Evolutionary conservation across 2,797 vertebrate genomes (phyloP).

Genomic region (Centroberyx gerrardi): DNA sequence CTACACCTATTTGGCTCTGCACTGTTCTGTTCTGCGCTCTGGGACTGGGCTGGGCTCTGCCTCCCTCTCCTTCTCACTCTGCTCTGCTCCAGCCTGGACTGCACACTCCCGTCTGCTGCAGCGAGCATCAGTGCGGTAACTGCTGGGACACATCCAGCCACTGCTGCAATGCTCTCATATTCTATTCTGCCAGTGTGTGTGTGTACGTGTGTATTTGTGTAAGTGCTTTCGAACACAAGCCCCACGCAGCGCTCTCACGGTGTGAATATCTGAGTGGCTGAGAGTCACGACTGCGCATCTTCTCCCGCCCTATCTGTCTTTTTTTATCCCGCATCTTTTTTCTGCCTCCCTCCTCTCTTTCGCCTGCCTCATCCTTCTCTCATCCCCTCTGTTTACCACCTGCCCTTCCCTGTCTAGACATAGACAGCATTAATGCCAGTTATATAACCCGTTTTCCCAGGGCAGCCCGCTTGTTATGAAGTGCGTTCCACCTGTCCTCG

Average conservation of each 20-base stretch:
- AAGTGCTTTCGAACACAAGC: conserved; percentile 76
- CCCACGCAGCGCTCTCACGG: conserved; percentile 33
- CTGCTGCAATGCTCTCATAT: conserved; percentile 85
- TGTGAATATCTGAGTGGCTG: conserved; percentile 69
- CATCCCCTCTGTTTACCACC: conserved; percentile 46
- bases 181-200: conserved; percentile 75
- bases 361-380: conserved; percentile 35
- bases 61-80: conserved; percentile 49
- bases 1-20: conserved; percentile 18
- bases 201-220: conserved; percentile 48
- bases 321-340: conserved; percentile 27
- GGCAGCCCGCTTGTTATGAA: conserved; percentile 25
- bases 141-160: conserved; percentile 80
- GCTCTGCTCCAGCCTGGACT: conserved; percentile 49
- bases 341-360: conserved; percentile 24
- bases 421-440: conserved; percentile 43
- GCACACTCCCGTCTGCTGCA: conserved; percentile 78
- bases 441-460: conserved; percentile 39
- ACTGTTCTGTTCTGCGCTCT: conserved; percentile 14
- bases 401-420: conserved; percentile 52
- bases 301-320: conserved; percentile 3
- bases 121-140: conserved; percentile 79
- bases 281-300: conserved; percentile 53
- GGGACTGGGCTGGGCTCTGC: conserved; percentile 33
- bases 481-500: conserved; percentile 45